phyloP scores from a whole-genome alignment of 2,888 invertebrate species.

The Halictus quadricinctus region DNA sequence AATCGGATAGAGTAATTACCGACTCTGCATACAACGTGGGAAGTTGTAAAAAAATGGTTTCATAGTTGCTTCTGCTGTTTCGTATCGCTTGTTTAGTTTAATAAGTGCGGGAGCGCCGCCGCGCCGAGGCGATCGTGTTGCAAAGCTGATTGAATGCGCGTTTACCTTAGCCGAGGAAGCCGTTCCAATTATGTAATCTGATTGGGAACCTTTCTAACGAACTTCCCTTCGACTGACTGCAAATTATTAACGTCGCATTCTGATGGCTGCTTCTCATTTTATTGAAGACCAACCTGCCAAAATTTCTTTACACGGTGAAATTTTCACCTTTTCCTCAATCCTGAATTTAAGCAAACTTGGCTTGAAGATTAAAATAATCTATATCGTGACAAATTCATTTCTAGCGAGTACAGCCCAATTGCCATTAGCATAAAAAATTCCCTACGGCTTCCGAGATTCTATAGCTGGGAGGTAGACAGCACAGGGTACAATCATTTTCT shows the following conservation, averaged over 20 bases:
- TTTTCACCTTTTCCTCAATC: background rate
- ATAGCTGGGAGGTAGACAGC: background rate
- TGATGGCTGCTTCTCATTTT: background rate
- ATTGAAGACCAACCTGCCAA: background rate
- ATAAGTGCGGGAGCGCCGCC: slow-evolving; percentile 6
- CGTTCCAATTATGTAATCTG: slow-evolving; percentile 4
- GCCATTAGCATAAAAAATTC: background rate
- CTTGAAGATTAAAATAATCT: background rate
- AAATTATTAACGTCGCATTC: background rate
- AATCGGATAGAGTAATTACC: slow-evolving; percentile 11
- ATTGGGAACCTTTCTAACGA: background rate
- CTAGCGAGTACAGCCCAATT: background rate
- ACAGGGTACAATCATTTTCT: background rate
- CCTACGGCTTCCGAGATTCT: background rate
- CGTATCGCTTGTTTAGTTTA: slow-evolving; percentile 7
- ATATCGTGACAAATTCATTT: no score
- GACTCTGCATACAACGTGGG: slow-evolving; percentile 10
- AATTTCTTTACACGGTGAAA: background rate
- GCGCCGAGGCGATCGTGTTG: background rate
- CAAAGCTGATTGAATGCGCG: slow-evolving; percentile 3
- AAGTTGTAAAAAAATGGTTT: slow-evolving; percentile 6
- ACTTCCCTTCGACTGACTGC: background rate
- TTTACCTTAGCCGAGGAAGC: background rate
- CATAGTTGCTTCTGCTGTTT: slow-evolving; percentile 1
- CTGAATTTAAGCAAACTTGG: no score